A percentile compares a stretch with the other conserved stretches of the same genome.
phyloP scores from a whole-genome alignment of 2,113 vertebrate species.

The Aramus guarauna region DNA sequence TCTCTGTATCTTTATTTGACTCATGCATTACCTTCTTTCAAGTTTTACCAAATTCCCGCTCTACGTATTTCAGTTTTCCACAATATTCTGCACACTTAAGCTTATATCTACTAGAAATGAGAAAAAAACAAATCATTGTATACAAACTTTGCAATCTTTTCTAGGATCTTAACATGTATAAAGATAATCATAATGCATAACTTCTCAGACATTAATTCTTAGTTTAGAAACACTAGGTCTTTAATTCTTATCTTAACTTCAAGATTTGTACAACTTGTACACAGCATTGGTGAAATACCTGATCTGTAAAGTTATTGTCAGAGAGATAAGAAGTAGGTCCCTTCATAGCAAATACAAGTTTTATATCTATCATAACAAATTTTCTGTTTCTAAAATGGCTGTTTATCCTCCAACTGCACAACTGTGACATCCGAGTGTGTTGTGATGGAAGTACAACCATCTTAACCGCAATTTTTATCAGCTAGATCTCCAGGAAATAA shows the following conservation, averaged over 20 bases:
- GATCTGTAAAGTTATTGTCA: neutral
- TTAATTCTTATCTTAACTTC: neutral
- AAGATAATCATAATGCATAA: neutral
- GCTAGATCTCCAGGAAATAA: neutral
- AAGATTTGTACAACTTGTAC: neutral
- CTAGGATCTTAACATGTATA: neutral
- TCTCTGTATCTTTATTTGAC: neutral
- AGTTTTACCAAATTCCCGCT: neutral
- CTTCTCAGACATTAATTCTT: neutral
- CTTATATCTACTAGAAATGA: neutral
- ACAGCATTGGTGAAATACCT: neutral
- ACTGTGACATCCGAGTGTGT: neutral
- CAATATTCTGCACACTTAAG: neutral
- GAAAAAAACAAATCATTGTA: neutral
- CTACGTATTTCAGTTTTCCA: neutral
- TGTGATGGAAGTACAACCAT: neutral
- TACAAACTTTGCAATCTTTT: neutral
- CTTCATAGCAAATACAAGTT: neutral
- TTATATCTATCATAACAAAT: neutral
- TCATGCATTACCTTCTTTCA: neutral
- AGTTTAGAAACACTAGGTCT: neutral
- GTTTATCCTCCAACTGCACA: neutral
- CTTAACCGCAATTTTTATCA: neutral
- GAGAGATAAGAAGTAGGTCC: neutral
- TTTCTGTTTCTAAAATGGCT: neutral